Conservation (phyloP, 2,113 vertebrate species). For the Terrapene triunguis region DNA sequence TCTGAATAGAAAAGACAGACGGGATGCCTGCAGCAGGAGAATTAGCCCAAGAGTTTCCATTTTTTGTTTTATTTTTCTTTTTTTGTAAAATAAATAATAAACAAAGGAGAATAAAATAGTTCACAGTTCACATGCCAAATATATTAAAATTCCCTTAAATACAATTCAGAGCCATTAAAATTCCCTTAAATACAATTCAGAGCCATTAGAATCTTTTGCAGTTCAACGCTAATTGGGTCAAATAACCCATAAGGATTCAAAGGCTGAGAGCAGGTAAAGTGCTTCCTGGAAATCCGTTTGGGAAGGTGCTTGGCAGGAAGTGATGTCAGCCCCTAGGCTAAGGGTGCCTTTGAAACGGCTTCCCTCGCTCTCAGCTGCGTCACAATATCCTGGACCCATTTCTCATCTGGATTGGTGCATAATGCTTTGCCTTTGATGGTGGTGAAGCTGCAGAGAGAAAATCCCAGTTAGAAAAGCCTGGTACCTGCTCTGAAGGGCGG, state of each 20-base stretch:
- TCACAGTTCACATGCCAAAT: not conserved
- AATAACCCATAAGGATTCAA: not conserved
- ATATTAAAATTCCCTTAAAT: not conserved
- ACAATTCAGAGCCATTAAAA: slow-evolving; percentile 17
- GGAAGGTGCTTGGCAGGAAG: not conserved
- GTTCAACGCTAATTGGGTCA: not conserved
- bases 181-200: not conserved
- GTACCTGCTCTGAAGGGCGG: not conserved
- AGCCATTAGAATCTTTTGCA: not conserved
- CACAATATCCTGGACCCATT: slow-evolving; percentile 50
- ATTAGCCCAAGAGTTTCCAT: not conserved
- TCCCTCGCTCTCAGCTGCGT: not conserved
- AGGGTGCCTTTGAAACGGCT: not conserved
- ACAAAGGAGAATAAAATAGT: not conserved
- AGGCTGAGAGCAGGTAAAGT: not conserved
- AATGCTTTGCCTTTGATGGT: not conserved
- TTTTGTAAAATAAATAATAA: slow-evolving; percentile 23
- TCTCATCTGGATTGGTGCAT: slow-evolving; percentile 13
- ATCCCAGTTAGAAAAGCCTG: not conserved
- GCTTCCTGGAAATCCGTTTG: fast-evolving
- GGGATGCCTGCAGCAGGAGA: too few relatives aligned
- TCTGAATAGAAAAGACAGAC: not conserved
- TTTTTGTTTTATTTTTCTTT: not conserved
- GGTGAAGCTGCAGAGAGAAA: slow-evolving; percentile 60
- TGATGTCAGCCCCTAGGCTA: not conserved